Evolutionary conservation across 2,797 vertebrate species (phyloP).

Genomic region (Syngnathus acus): DNA sequence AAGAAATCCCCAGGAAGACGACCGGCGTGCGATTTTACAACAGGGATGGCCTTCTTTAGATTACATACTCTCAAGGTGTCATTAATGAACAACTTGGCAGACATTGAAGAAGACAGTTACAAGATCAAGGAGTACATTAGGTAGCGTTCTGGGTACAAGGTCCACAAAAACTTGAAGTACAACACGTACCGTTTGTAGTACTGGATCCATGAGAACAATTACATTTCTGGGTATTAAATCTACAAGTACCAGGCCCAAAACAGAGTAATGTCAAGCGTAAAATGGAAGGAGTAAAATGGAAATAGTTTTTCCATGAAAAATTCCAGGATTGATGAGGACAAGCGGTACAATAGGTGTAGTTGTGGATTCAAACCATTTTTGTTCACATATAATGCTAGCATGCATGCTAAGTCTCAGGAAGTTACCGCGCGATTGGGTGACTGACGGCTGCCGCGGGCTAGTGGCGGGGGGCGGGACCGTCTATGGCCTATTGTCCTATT

Average conservation of each 20-base stretch:
- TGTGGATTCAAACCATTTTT: neutral
- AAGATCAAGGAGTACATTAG: constrained; percentile 13
- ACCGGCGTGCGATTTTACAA: neutral
- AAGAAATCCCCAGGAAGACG: neutral
- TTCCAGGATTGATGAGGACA: too few species aligned
- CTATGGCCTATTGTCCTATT: constrained; percentile 53
- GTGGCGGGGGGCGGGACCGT: constrained; percentile 19
- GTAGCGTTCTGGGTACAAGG: neutral
- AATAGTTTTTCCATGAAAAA: too few species aligned
- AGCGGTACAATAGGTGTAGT: too few species aligned
- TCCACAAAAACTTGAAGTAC: neutral
- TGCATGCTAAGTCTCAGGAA: constrained; percentile 12
- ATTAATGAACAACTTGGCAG: neutral
- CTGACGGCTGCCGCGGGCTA: constrained; percentile 35
- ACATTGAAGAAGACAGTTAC: constrained; percentile 17
- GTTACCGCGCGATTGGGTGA: constrained; percentile 17
- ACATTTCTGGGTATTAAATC: neutral
- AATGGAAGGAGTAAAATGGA: too few species aligned
- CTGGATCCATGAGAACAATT: neutral
- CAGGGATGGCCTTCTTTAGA: neutral
- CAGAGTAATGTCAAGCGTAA: too few species aligned
- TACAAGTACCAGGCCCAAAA: neutral
- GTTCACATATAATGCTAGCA: neutral
- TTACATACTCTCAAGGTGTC: neutral
- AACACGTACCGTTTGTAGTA: neutral